Evolutionary conservation across 2,113 vertebrate species (phyloP).

Genomic region (Alligator sinensis): DNA sequence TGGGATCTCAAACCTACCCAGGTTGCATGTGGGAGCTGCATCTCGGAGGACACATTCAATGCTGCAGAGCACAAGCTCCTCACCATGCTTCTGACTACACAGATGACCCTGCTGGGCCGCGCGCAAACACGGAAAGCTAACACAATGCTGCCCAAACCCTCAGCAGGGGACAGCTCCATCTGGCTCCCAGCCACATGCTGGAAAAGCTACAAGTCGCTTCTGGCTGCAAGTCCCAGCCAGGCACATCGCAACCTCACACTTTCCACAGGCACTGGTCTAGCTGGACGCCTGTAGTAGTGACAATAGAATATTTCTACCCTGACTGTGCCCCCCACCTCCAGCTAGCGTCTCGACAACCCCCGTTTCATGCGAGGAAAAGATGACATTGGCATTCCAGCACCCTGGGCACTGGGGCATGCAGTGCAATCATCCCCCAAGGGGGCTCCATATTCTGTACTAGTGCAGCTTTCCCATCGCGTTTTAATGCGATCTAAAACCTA

Average conservation of each 20-base stretch:
- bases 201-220: not conserved
- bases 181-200: fast-evolving
- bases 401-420: not conserved
- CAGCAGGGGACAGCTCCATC: fast-evolving
- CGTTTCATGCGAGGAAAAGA: not conserved
- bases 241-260: fast-evolving
- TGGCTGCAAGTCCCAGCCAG: not conserved
- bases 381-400: fast-evolving
- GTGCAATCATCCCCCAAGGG: not conserved
- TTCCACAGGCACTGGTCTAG: not conserved
- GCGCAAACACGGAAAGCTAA: not conserved
- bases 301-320: not conserved
- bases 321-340: fast-evolving
- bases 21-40: fast-evolving
- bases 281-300: not conserved
- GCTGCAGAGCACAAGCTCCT: not conserved
- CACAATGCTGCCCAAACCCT: fast-evolving
- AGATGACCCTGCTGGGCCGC: fast-evolving
- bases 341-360: fast-evolving
- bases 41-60: not conserved
- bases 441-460: not conserved
- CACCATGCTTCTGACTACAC: fast-evolving
- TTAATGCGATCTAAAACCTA: fast-evolving
- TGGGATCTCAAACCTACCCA: not conserved
- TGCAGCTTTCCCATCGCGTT: not conserved